Percentiles rank a stretch among this genome's conserved stretches.
These are phyloP conservation scores for Graptemys geographica DNA, from an alignment of 2,797 vertebrate species.

Conservation along the genomic window DNA sequence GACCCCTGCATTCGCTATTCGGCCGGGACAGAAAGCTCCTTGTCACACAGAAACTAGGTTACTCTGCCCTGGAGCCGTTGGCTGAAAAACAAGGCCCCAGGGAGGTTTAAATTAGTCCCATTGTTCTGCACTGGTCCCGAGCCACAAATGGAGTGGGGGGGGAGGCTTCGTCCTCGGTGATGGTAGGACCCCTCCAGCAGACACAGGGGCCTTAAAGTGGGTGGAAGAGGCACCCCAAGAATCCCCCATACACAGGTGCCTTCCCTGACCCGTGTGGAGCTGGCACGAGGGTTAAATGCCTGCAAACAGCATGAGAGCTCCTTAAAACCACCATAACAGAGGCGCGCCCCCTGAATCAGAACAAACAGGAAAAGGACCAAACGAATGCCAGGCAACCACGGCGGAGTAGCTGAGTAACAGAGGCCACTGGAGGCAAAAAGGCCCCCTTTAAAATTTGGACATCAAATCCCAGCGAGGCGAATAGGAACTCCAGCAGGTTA, in stretches of 20 bases:
- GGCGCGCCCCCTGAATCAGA: background rate
- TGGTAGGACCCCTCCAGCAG: background rate
- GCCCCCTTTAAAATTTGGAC: background rate
- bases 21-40: conserved; percentile 70
- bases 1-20: conserved; percentile 11
- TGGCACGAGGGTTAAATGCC: background rate
- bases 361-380: background rate
- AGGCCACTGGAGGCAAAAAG: background rate
- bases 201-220: accelerated
- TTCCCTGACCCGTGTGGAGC: background rate
- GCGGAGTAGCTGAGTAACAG: background rate
- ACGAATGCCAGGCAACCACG: background rate
- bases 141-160: background rate
- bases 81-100: conserved; percentile 6
- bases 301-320: background rate
- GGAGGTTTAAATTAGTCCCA: background rate
- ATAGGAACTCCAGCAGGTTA: background rate
- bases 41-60: conserved; percentile 71
- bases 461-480: background rate
- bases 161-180: background rate
- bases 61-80: conserved; percentile 52
- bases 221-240: background rate
- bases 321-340: background rate
- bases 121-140: conserved; percentile 58
- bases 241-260: background rate